Conservation (phyloP, 2,888 invertebrate species). For the Pyrrhia umbra region DNA sequence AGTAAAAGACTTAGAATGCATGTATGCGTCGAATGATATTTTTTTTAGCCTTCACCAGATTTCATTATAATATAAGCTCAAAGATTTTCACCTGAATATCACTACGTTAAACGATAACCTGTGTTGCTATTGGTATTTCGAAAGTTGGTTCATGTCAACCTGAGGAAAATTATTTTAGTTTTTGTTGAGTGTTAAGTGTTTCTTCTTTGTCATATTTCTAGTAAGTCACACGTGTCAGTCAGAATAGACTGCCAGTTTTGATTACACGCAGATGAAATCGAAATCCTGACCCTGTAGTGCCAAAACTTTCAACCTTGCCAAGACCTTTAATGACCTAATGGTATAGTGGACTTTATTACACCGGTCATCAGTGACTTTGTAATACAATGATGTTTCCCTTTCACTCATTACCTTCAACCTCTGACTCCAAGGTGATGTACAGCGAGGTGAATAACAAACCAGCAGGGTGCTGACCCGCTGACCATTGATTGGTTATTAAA, state of each 20-base stretch:
- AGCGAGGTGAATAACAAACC: slow-evolving; percentile 63
- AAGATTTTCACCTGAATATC: too few species aligned
- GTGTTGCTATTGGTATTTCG: too few species aligned
- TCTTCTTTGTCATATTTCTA: too few species aligned
- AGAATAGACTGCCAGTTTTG: too few species aligned
- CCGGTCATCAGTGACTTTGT: slow-evolving; percentile 44
- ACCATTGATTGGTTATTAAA: slow-evolving; percentile 38
- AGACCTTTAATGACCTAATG: slow-evolving; percentile 38
- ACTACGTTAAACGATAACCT: too few species aligned
- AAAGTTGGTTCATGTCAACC: too few species aligned
- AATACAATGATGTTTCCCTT: slow-evolving; percentile 69
- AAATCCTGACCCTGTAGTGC: background rate
- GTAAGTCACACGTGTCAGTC: too few species aligned
- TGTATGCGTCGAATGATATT: too few species aligned
- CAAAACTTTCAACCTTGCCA: background rate
- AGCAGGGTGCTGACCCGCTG: slow-evolving; percentile 56
- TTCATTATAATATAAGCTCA: too few species aligned
- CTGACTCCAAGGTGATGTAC: slow-evolving; percentile 59
- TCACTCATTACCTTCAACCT: slow-evolving; percentile 74
- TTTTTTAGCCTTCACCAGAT: too few species aligned
- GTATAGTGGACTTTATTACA: background rate
- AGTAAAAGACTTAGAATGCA: background rate
- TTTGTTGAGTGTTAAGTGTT: too few species aligned
- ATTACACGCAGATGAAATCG: background rate
- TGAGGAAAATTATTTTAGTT: too few species aligned